Percentiles rank a stretch among this genome's conserved stretches.
Evolutionary conservation across 2,888 invertebrate species (phyloP).

Genomic region (Ceriagrion tenellum): DNA sequence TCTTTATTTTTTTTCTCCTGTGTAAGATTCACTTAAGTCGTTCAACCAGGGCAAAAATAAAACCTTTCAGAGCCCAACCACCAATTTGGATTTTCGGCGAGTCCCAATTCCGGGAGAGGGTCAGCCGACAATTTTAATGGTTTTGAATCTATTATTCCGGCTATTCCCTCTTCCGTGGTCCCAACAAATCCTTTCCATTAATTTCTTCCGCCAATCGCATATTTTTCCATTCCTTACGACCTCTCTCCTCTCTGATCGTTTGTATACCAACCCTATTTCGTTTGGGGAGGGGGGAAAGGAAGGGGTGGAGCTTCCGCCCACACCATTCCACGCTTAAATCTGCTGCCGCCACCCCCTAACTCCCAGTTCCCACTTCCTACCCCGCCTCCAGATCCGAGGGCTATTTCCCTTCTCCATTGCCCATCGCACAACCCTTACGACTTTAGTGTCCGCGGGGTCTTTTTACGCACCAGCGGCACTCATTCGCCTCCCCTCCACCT

Average conservation of each 20-base stretch:
- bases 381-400: background rate
- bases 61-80: background rate
- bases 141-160: conserved; percentile 24
- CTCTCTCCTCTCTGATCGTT: background rate
- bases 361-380: background rate
- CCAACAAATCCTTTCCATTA: conserved; percentile 34
- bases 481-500: background rate
- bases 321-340: background rate
- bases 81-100: conserved; percentile 24
- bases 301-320: no score
- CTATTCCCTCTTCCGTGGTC: background rate
- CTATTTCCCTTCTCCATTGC: background rate
- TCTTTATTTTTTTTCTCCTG: background rate
- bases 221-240: conserved; percentile 31
- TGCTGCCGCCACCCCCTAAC: background rate
- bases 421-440: no score
- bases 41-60: background rate
- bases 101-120: conserved; percentile 4
- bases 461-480: conserved; percentile 12
- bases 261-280: background rate
- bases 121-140: conserved; percentile 33
- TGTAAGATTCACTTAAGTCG: conserved; percentile 8
- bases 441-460: background rate
- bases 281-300: no score
- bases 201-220: conserved; percentile 17